phyloP scores from a whole-genome alignment of 2,113 vertebrate genomes.

The Lucifuga dentata region DNA sequence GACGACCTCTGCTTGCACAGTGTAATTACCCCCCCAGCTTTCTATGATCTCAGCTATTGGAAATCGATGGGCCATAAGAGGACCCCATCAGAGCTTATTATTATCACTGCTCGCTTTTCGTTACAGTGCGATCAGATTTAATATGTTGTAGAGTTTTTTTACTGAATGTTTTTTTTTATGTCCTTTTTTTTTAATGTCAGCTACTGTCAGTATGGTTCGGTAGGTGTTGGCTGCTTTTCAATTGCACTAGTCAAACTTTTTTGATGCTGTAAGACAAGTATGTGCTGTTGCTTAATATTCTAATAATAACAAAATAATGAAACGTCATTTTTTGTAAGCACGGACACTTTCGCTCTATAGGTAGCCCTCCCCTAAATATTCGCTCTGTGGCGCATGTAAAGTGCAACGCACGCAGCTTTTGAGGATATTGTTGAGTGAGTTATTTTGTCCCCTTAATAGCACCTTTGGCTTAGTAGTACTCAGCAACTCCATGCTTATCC shows the following conservation, averaged over 20 bases:
- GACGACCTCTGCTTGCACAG: constrained; percentile 81
- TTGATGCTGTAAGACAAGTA: too few relatives aligned
- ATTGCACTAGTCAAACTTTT: background rate
- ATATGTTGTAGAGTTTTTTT: constrained; percentile 66
- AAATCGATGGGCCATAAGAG: constrained; percentile 85
- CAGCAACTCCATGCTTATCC: constrained; percentile 28
- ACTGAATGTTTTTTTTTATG: constrained; percentile 46
- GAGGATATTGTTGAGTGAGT: constrained; percentile 35
- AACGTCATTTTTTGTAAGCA: background rate
- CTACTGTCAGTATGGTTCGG: constrained; percentile 10
- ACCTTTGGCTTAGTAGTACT: constrained; percentile 53
- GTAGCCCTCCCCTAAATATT: background rate
- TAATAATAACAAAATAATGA: background rate
- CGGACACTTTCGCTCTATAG: background rate
- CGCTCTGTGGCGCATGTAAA: background rate
- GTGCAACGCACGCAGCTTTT: background rate
- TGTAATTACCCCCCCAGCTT: constrained; percentile 79
- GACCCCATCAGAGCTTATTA: constrained; percentile 80
- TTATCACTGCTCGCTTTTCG: constrained; percentile 77
- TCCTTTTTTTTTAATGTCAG: constrained; percentile 5
- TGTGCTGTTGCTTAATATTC: background rate
- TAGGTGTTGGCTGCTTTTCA: background rate
- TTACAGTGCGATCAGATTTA: constrained; percentile 73
- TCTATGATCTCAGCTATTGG: constrained; percentile 82
- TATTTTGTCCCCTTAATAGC: constrained; percentile 48